These are phyloP conservation scores for Lerista edwardsae DNA, from an alignment of 2,797 vertebrate species.

Conservation along the genomic window DNA sequence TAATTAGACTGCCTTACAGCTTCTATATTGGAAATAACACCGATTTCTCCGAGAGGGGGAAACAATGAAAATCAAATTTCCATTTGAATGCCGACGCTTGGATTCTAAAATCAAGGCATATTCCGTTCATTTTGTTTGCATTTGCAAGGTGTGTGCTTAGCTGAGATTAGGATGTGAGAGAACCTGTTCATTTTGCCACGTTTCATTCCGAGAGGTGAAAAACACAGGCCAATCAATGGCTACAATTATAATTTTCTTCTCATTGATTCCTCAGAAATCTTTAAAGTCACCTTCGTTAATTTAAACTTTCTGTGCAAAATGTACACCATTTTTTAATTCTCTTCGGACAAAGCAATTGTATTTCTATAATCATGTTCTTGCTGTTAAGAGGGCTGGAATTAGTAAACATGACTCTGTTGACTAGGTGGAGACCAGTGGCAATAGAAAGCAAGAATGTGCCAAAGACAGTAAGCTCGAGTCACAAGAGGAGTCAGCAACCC, in stretches of 20 bases:
- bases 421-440: background rate
- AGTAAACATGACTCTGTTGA: background rate
- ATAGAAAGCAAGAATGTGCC: background rate
- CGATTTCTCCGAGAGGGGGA: conserved; percentile 48
- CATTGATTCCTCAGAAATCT: conserved; percentile 61
- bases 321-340: conserved; percentile 52
- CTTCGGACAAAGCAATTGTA: conserved; percentile 40
- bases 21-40: conserved; percentile 39
- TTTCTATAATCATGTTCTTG: conserved; percentile 45
- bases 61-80: conserved; percentile 70
- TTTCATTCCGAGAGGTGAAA: conserved; percentile 57
- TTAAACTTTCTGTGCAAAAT: conserved; percentile 62
- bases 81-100: conserved; percentile 66
- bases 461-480: too few species aligned
- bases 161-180: conserved; percentile 64
- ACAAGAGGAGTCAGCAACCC: too few species aligned
- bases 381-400: conserved; percentile 10
- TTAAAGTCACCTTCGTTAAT: conserved; percentile 65
- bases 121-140: conserved; percentile 45
- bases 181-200: conserved; percentile 54
- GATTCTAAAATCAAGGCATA: conserved; percentile 63
- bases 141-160: conserved; percentile 62
- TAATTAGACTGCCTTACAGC: conserved; percentile 52
- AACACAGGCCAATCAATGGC: conserved; percentile 67
- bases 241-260: conserved; percentile 72